phyloP scores from a whole-genome alignment of 2,113 vertebrate species.

The Thunnus maccoyii region DNA sequence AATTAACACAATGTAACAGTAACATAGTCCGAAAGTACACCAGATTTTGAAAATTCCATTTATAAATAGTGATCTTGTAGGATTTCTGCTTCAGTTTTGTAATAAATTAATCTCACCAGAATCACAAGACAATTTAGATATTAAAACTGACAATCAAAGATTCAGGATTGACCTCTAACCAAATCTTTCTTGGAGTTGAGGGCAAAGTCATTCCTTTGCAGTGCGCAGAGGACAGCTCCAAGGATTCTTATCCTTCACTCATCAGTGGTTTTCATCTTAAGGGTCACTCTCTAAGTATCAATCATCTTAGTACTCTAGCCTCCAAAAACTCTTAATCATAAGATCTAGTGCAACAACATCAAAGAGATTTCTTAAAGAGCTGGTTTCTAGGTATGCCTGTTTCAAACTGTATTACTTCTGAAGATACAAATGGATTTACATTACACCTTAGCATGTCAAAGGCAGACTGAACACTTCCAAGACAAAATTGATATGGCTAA shows the following conservation, averaged over 20 bases:
- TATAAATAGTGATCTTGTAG: neutral
- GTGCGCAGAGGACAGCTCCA: constrained; percentile 26
- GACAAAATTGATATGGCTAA: constrained; percentile 59
- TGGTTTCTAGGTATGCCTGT: constrained; percentile 44
- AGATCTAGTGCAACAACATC: constrained; percentile 53
- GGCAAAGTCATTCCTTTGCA: constrained; percentile 28
- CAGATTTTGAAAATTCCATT: neutral
- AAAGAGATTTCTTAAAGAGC: constrained; percentile 59
- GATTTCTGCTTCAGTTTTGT: neutral
- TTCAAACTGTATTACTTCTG: constrained; percentile 49
- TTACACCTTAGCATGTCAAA: constrained; percentile 55
- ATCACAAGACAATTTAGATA: neutral
- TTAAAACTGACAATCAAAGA: constrained; percentile 31
- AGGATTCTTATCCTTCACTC: constrained; percentile 50
- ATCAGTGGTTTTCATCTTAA: constrained; percentile 70
- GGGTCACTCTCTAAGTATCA: constrained; percentile 63
- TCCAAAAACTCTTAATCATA: constrained; percentile 52
- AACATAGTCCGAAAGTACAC: neutral
- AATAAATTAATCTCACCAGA: too few species aligned
- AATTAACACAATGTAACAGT: neutral
- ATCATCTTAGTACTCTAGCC: constrained; percentile 46
- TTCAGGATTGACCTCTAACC: constrained; percentile 29
- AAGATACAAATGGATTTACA: constrained; percentile 58
- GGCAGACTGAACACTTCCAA: constrained; percentile 50
- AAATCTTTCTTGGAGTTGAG: neutral